Percentiles rank a stretch among this genome's conserved stretches.
phyloP scores from a whole-genome alignment of 2,888 invertebrate species.

The Microdon myrmicae region DNA sequence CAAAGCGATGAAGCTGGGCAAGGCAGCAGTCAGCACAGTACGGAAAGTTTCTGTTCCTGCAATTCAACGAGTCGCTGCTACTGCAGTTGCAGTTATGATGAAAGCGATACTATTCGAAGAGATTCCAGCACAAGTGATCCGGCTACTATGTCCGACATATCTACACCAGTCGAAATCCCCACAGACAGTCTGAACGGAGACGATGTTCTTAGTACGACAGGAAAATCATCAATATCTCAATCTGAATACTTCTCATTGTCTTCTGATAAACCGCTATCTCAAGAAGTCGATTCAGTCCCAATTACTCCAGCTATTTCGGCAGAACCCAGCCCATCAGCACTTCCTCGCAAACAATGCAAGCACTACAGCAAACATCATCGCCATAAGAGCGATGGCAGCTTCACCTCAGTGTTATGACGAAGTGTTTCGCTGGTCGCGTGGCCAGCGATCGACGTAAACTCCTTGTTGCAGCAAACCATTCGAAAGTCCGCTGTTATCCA shows the following conservation, averaged over 20 bases:
- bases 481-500: conserved; percentile 63
- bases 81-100: conserved; percentile 58
- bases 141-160: conserved; percentile 40
- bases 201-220: conserved; percentile 51
- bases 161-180: conserved; percentile 36
- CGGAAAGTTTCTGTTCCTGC: conserved; percentile 62
- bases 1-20: conserved; percentile 16
- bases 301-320: conserved; percentile 28
- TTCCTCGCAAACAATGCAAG: conserved; percentile 55
- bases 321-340: conserved; percentile 35
- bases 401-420: conserved; percentile 66
- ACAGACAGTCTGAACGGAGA: conserved; percentile 45
- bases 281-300: conserved; percentile 40
- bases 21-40: conserved; percentile 57
- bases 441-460: conserved; percentile 67
- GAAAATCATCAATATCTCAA: conserved; percentile 60
- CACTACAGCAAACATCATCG: conserved; percentile 61
- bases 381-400: conserved; percentile 58
- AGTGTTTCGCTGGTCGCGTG: conserved; percentile 68
- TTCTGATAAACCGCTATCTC: conserved; percentile 56
- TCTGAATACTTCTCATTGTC: conserved; percentile 64
- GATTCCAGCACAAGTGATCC: conserved; percentile 44
- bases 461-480: conserved; percentile 65
- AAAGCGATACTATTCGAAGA: conserved; percentile 48
- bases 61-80: conserved; percentile 61